A percentile compares a stretch with the other conserved stretches of the same genome.
Evolutionary conservation across 2,113 vertebrate species (phyloP).

Genomic region (Myiozetetes cayanensis): DNA sequence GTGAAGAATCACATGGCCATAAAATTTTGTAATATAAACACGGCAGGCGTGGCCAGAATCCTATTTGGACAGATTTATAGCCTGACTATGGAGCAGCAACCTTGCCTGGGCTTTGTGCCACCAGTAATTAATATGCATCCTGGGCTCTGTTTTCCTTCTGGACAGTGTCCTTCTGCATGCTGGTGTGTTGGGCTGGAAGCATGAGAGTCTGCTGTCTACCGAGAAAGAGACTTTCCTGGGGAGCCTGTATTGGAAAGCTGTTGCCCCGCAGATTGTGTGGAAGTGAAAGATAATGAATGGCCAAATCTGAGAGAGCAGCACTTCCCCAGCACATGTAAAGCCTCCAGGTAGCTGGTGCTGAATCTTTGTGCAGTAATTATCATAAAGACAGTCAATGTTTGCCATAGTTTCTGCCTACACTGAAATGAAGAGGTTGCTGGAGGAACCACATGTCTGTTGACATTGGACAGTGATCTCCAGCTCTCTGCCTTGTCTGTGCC

Average conservation of each 20-base stretch:
- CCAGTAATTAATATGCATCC: slow-evolving; percentile 40
- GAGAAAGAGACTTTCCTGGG: not conserved
- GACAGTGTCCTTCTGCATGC: slow-evolving; percentile 18
- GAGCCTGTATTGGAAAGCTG: not conserved
- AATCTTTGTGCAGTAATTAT: not conserved
- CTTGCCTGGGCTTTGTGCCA: slow-evolving; percentile 62
- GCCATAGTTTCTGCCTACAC: not conserved
- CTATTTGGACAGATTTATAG: slow-evolving; percentile 65
- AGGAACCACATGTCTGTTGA: not conserved
- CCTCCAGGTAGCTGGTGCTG: not conserved
- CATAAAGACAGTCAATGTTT: not conserved
- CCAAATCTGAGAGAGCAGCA: not conserved
- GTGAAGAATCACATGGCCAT: slow-evolving; percentile 61
- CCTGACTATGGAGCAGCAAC: slow-evolving; percentile 36
- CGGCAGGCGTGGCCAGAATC: slow-evolving; percentile 29
- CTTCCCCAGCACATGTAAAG: not conserved
- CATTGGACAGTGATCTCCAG: not conserved
- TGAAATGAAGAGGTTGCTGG: not conserved
- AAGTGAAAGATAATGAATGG: not conserved
- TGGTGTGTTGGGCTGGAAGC: not conserved
- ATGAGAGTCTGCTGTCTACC: not conserved
- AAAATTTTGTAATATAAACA: slow-evolving; percentile 58
- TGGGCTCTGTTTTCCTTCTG: slow-evolving; percentile 58
- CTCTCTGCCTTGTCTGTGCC: not conserved
- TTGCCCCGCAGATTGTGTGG: not conserved